These are phyloP conservation scores for Dryobates pubescens DNA, from an alignment of 2,797 vertebrate genomes.

Conservation along the genomic window DNA sequence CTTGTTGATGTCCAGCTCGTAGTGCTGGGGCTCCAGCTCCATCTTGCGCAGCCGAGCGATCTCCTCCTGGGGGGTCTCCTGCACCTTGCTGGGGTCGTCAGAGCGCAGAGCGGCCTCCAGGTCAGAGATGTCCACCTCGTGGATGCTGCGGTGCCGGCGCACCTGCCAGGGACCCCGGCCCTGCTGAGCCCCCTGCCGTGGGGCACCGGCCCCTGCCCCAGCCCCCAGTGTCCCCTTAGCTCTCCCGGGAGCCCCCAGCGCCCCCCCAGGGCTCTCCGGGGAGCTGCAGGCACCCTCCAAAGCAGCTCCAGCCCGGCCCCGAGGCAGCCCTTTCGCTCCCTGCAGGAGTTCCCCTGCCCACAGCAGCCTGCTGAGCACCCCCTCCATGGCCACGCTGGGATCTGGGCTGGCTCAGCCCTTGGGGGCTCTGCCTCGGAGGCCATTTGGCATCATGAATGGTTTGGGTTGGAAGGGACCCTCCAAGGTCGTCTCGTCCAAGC, in stretches of 20 bases:
- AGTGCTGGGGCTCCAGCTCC: conserved; percentile 86
- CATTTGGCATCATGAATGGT: no score
- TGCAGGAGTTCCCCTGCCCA: not conserved
- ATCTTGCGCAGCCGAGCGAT: conserved; percentile 90
- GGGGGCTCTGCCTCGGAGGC: not conserved
- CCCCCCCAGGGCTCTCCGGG: no score
- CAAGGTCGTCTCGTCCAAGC: no score
- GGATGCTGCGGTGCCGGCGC: conserved; percentile 89
- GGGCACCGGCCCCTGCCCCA: accelerated
- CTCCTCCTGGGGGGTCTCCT: conserved; percentile 91
- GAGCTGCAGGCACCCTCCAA: no score
- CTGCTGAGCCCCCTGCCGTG: accelerated
- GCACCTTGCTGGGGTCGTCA: conserved; percentile 76
- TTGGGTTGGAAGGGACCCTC: no score
- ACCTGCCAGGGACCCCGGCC: conserved; percentile 75
- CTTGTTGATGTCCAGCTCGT: conserved; percentile 83
- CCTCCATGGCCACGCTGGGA: not conserved
- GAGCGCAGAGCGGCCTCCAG: conserved; percentile 90
- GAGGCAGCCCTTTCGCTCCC: not conserved
- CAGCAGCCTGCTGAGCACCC: not conserved
- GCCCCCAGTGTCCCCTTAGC: no score
- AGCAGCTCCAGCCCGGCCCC: not conserved
- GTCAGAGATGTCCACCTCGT: conserved; percentile 95
- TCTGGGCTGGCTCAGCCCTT: not conserved
- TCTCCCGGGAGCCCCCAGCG: no score